Conservation (phyloP, 2,113 vertebrate genomes). For the Dromas ardeola region DNA sequence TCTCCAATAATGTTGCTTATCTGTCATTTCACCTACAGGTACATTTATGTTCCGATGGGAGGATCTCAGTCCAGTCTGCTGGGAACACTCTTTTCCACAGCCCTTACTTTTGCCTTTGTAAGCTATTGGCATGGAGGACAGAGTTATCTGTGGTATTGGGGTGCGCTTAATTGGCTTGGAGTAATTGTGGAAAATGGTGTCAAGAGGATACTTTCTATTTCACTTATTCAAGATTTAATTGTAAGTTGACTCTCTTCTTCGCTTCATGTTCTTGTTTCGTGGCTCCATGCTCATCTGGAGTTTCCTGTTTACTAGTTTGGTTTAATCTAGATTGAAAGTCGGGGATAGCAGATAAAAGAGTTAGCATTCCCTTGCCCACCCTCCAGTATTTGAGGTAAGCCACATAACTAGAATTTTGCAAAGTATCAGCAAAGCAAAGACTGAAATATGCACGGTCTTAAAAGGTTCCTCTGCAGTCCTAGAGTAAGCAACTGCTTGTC, state of each 20-base stretch:
- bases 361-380: background rate
- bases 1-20: background rate
- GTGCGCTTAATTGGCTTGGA: conserved; percentile 90
- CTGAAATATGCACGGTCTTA: background rate
- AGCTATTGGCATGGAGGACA: conserved; percentile 94
- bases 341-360: background rate
- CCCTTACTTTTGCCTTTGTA: conserved; percentile 89
- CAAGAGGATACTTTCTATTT: conserved; percentile 74
- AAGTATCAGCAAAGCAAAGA: background rate
- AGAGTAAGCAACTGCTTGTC: background rate
- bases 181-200: conserved; percentile 82
- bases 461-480: conserved; percentile 11
- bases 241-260: conserved; percentile 77
- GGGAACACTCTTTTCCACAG: conserved; percentile 83
- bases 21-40: conserved; percentile 76
- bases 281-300: background rate
- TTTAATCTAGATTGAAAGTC: background rate
- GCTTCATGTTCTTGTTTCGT: background rate
- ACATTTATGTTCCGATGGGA: conserved; percentile 92
- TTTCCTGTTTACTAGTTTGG: background rate
- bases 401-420: background rate
- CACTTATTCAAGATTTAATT: conserved; percentile 69
- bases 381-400: background rate
- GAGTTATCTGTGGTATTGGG: conserved; percentile 92
- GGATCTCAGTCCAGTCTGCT: conserved; percentile 83